These are phyloP conservation scores for Thysanoteuthis rhombus DNA, from an alignment of 2,888 invertebrate species.

Conservation along the genomic window DNA sequence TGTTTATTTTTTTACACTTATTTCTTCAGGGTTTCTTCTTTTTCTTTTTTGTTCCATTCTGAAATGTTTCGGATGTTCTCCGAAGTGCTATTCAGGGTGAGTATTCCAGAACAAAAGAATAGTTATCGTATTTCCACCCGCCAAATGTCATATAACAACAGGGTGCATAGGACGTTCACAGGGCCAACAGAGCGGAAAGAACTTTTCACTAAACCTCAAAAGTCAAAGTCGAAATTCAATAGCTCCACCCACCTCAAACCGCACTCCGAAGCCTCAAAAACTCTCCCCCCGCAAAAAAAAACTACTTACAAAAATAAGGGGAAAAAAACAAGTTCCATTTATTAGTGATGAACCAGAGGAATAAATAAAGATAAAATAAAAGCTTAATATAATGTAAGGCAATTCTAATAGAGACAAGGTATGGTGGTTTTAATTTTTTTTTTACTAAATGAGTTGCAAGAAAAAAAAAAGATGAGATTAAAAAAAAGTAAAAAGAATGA, in stretches of 20 bases:
- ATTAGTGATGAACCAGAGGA: neutral
- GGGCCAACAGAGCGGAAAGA: neutral
- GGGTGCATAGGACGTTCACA: neutral
- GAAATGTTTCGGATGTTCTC: neutral
- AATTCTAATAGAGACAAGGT: neutral
- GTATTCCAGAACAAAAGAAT: neutral
- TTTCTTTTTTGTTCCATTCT: too few species aligned
- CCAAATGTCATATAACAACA: neutral
- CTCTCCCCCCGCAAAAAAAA: too few species aligned
- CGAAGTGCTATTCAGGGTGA: neutral
- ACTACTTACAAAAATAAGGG: neutral
- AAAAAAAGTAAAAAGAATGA: neutral
- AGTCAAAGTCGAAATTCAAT: neutral
- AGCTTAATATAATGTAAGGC: neutral
- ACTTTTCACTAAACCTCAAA: neutral
- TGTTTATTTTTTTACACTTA: too few species aligned
- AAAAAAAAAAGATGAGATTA: neutral
- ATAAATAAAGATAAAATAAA: neutral
- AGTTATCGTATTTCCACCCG: neutral
- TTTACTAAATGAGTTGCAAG: neutral
- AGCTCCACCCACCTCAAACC: neutral
- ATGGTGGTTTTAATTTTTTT: neutral
- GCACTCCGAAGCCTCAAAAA: neutral
- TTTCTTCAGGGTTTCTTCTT: too few species aligned
- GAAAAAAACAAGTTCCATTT: neutral